Evolutionary conservation across 2,797 vertebrate species (phyloP).

Genomic region (Bucorvus abyssinicus): DNA sequence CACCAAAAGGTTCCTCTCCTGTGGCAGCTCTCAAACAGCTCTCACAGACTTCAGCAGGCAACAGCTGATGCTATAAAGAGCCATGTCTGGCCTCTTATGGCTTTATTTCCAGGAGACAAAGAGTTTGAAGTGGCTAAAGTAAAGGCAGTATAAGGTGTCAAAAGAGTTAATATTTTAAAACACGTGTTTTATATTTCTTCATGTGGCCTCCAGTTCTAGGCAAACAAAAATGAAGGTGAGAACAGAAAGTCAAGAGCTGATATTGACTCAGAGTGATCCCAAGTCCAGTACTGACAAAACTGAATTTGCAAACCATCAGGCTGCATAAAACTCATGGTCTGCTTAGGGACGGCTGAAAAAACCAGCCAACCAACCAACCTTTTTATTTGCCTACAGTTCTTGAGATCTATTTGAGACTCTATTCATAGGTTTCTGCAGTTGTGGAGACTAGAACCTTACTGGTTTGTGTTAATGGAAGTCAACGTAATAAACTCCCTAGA

Average conservation of each 20-base stretch:
- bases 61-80: not conserved
- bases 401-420: not conserved
- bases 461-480: not conserved
- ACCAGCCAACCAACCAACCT: not conserved
- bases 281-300: not conserved
- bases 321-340: not conserved
- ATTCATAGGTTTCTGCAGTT: not conserved
- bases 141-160: not conserved
- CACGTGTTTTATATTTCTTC: not conserved
- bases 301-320: not conserved
- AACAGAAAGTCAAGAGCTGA: not conserved
- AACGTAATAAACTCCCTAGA: not conserved
- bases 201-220: not conserved
- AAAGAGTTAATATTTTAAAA: not conserved
- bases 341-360: not conserved
- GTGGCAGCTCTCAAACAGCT: not conserved
- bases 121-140: not conserved
- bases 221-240: not conserved
- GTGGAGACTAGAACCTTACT: not conserved
- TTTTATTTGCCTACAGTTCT: not conserved
- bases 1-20: not conserved
- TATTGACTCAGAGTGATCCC: not conserved
- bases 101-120: not conserved
- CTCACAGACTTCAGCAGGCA: not conserved
- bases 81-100: not conserved